Base-by-base conservation (phyloP, 2,888 invertebrate species). In the Drosophila histrio region DNA sequence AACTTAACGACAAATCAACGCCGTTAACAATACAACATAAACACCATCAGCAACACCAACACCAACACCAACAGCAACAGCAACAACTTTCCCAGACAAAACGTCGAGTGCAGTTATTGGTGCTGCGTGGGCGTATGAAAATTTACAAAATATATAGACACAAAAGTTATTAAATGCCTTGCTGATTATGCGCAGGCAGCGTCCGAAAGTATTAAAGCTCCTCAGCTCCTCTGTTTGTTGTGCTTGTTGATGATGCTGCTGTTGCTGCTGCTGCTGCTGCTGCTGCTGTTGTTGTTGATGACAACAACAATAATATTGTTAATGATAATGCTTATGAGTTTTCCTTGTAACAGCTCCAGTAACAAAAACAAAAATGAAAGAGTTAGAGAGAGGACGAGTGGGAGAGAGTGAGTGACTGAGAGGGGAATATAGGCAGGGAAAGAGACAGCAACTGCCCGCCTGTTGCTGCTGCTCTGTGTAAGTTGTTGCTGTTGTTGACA, bases 261-360 rank as follows among this genome's bases (percentile, higher is more conserved):
- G 54, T 41, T 76, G 72, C 54, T 30, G 54, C 15, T 39, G 43
- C n/a, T 43, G 69, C 17, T 60, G 79, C n/a, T 38, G 65, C 6
- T 49, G 69, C 13, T 68, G 70, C 24, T 58, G 77, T 26, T 67
- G 67, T 39, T 72, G 76, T 50, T 78, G 79, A 65, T 72, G 77
- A 77, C 86, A 88, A 88, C 88, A 87, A 88, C 89, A 88, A 88
- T 88, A 88, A 84, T 88, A 85, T 87, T 89, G 82, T 87, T 89
- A 89, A 88, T 89, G 87, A 87, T 89, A 82, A 87, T 87, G 82
- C 88, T 87, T 86, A 84, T 86, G 88, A 87, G 76, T 89, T 87
- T 84, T 88, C 78, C 79, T 71, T 77, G 78, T 72, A 72, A 78
- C 76, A 65, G 54, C 70, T 53, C 28, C 73, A 66, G 26, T 43